Conservation (phyloP, 2,888 invertebrate species). For the Reticulitermes lucifugus region DNA sequence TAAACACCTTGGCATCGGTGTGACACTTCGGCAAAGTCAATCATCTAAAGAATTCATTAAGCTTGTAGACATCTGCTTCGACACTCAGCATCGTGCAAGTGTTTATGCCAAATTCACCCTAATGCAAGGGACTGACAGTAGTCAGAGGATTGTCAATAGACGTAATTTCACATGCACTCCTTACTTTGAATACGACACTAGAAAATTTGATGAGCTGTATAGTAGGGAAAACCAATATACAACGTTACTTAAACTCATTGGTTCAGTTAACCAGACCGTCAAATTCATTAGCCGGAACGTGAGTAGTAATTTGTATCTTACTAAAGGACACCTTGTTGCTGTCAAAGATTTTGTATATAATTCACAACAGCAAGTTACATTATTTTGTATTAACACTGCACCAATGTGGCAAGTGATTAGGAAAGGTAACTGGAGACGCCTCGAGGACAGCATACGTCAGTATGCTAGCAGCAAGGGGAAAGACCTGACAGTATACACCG, state of each 20-base stretch:
- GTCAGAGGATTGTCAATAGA: constrained; percentile 20
- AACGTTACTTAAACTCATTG: neutral
- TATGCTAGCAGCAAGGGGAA: neutral
- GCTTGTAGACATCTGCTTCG: constrained; percentile 2
- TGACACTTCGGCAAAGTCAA: neutral
- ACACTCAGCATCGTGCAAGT: neutral
- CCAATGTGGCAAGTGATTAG: constrained; percentile 13
- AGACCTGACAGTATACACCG: constrained; percentile 12
- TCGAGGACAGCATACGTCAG: neutral
- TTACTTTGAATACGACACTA: no score
- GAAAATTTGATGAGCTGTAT: neutral
- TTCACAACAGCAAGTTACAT: constrained; percentile 18
- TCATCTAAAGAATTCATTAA: neutral
- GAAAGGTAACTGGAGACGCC: constrained; percentile 1
- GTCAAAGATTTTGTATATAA: constrained; percentile 3
- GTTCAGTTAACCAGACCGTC: neutral
- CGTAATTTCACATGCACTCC: neutral
- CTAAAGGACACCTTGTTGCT: neutral
- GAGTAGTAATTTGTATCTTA: constrained; percentile 10
- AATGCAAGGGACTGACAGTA: constrained; percentile 23
- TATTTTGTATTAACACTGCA: constrained; percentile 12
- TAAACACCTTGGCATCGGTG: neutral
- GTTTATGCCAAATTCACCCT: constrained; percentile 2
- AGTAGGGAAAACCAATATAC: neutral
- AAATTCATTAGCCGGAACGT: neutral